These are phyloP conservation scores for Argyra leucocephala DNA, from an alignment of 2,888 invertebrate species.

Conservation along the genomic window DNA sequence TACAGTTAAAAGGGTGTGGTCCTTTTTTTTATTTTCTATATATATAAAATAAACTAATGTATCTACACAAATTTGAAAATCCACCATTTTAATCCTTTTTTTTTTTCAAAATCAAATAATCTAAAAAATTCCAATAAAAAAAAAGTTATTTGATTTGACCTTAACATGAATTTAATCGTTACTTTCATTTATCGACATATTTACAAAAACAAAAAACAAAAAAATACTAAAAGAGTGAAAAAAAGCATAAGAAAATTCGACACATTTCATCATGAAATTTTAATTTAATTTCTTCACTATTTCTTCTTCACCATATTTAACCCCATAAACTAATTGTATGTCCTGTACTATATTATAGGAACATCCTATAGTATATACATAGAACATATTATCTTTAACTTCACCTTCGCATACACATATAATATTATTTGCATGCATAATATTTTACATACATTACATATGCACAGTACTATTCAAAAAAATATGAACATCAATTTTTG, in stretches of 20 bases:
- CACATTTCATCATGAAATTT: background rate
- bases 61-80: background rate
- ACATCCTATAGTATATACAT: too few relatives aligned
- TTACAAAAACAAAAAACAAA: background rate
- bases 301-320: background rate
- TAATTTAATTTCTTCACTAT: background rate
- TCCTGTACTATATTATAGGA: too few relatives aligned
- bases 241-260: background rate
- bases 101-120: background rate
- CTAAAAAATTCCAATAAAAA: too few relatives aligned
- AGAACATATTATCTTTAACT: too few relatives aligned
- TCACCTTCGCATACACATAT: too few relatives aligned
- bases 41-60: background rate
- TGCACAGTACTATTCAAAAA: too few relatives aligned
- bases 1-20: background rate
- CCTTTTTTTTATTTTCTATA: background rate
- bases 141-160: too few relatives aligned
- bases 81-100: background rate
- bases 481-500: too few relatives aligned
- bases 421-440: too few relatives aligned
- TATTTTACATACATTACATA: too few relatives aligned
- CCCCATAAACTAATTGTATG: constrained; percentile 1
- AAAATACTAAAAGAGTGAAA: background rate
- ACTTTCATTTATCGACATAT: too few relatives aligned
- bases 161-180: too few relatives aligned